A percentile compares a stretch with the other conserved stretches of the same genome.
Evolutionary conservation across 92 coral and sea anemone genomes (phyloP).

Genomic region (Galaxea fascicularis): DNA sequence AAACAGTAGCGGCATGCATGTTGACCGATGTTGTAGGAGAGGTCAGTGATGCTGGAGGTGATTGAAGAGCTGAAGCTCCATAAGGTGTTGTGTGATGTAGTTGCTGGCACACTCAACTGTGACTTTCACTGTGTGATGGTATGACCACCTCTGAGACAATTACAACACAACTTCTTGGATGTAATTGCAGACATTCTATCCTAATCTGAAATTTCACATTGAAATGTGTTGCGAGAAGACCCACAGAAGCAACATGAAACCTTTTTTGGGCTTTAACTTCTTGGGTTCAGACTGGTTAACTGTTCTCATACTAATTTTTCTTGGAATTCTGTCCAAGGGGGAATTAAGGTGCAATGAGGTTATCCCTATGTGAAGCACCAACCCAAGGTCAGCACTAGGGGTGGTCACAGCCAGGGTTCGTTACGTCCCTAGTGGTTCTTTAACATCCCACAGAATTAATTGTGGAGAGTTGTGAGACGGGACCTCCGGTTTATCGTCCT

Average conservation of each 20-base stretch:
- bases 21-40: neutral
- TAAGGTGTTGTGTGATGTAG: constrained; percentile 51
- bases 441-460: too few relatives aligned
- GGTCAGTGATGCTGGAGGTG: constrained; percentile 13
- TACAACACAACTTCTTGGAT: constrained; percentile 52
- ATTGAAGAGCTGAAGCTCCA: constrained; percentile 43
- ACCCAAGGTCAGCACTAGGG: too few relatives aligned
- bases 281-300: constrained; percentile 39
- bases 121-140: constrained; percentile 43
- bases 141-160: constrained; percentile 48
- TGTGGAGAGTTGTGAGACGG: too few relatives aligned
- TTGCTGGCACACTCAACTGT: constrained; percentile 48
- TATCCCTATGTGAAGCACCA: too few relatives aligned
- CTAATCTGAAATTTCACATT: constrained; percentile 47
- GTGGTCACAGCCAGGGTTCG: too few relatives aligned
- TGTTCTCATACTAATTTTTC: constrained; percentile 6
- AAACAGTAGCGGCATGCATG: constrained; percentile 46
- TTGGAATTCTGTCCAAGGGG: too few relatives aligned
- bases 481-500: too few relatives aligned
- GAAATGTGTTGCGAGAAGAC: constrained; percentile 50
- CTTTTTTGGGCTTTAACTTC: constrained; percentile 56
- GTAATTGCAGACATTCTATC: constrained; percentile 58
- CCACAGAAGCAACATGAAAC: constrained; percentile 56
- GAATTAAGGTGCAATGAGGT: too few relatives aligned
- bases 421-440: too few relatives aligned